Evolutionary conservation across 2,888 invertebrate genomes (phyloP), one percentile per base, ranked within the genome.

Genomic region (Drosophila incognita): DNA sequence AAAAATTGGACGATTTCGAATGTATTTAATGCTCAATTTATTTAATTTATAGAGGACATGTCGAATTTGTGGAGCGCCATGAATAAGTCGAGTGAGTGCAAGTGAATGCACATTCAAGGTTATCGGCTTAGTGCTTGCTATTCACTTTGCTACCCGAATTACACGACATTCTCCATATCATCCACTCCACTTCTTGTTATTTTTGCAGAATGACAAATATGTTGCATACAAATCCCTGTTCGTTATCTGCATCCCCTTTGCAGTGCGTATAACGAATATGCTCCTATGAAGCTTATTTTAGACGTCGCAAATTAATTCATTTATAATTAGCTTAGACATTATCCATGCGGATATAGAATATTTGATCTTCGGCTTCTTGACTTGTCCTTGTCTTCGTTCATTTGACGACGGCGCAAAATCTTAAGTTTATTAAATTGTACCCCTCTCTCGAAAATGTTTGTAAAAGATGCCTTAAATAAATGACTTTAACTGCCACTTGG

Each of bases 401-500:
- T 60, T 38, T 35, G 24, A 13, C 13, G n/a, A 15, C 29, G 29
- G n/a, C 29, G 29, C 11, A 53, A 29, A 13, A 21, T 21, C 38
- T 31, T 38, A 38, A 21, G 36, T 13, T 38, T 53, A 61, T 61
- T 61, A 53, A 31, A 61, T 31, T 53, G 49, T 59, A 6, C 11
- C 10, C 35, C 29, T 29, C n/a, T 29, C 35, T 27, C n/a, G 7
- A 18, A 29, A 18, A 31, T 31, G 2, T 46, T 24, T 21, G 42
- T 5, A 4, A n/a, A 2, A 15, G 8, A 29, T 40, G 70, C n/a
- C 31, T 35, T n/a, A 57, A 63, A 69, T 52, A 69, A 42, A 52
- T 82, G 77, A 69, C 71, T 79, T 63, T 61, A 46, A 33, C 49
- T 61, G 60, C 48, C 42, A 75, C 69, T 76, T 64, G 67, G 71